Evolutionary conservation across 2,888 invertebrate genomes (phyloP).

Genomic region (Branchellion lobata): DNA sequence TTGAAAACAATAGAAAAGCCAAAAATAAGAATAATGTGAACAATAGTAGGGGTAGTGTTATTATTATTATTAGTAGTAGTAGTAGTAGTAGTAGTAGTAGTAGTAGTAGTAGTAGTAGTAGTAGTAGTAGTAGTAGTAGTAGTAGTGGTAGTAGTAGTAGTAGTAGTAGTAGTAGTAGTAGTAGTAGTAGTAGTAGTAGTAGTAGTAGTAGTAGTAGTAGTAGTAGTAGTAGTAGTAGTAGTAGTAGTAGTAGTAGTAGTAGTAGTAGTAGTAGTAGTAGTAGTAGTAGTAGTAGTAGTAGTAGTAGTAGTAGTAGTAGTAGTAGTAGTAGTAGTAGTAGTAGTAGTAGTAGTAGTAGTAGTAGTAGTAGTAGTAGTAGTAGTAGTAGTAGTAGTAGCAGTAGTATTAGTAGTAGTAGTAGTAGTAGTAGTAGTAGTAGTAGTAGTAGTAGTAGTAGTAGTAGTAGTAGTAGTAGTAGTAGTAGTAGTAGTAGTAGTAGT

Average conservation of each 20-base stretch:
- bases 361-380: conserved; percentile 36
- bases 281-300: conserved; percentile 37
- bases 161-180: conserved; percentile 39
- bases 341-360: conserved; percentile 39
- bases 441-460: conserved; percentile 15
- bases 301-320: conserved; percentile 39
- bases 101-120: conserved; percentile 39
- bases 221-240: conserved; percentile 38
- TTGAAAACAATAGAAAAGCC: too few species aligned
- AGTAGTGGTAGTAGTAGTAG: conserved; percentile 60
- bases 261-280: conserved; percentile 49
- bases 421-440: conserved; percentile 25
- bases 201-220: conserved; percentile 38
- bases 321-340: conserved; percentile 36
- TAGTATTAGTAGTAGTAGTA: conserved; percentile 39
- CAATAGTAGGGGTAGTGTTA: not conserved
- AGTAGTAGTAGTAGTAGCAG: conserved; percentile 37
- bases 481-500: conserved; percentile 23
- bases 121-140: conserved; percentile 37
- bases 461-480: too few species aligned
- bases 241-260: conserved; percentile 60
- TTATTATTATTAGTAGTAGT: conserved; percentile 24
- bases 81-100: conserved; percentile 37
- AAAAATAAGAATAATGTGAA: too few species aligned
- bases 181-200: conserved; percentile 37